phyloP scores from a whole-genome alignment of 2,797 vertebrate species.

The Enteromius radiatus region DNA sequence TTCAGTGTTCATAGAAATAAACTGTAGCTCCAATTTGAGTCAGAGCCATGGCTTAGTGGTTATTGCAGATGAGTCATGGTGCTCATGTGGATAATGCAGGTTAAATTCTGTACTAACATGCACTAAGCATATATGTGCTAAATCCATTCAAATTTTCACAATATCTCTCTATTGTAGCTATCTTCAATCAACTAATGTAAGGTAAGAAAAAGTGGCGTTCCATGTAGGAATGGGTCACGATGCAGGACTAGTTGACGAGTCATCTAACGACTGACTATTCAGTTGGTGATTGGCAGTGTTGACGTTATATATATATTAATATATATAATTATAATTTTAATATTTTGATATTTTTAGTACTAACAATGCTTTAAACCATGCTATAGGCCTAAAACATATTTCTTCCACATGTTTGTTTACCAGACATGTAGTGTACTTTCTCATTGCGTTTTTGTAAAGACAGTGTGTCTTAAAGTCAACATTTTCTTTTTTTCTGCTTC shows the following conservation, averaged over 20 bases:
- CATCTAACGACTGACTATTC: not conserved
- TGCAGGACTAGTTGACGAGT: not conserved
- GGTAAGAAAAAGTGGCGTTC: not conserved
- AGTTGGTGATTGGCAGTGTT: not conserved
- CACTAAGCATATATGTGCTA: too few relatives aligned
- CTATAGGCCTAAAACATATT: not conserved
- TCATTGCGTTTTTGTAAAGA: not conserved
- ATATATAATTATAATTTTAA: not conserved
- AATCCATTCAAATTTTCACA: not conserved
- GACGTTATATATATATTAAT: not conserved
- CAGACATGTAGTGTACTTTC: not conserved
- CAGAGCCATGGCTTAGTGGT: not conserved
- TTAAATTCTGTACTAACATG: not conserved
- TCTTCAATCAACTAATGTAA: not conserved
- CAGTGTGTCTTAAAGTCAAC: not conserved
- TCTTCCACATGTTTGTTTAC: not conserved
- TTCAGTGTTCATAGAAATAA: constrained; percentile 21
- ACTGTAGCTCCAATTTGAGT: not conserved
- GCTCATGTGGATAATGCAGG: not conserved
- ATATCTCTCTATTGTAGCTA: not conserved
- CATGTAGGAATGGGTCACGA: not conserved
- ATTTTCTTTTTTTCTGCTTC: not conserved
- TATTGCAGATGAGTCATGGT: not conserved
- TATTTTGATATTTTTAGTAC: not conserved
- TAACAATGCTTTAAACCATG: not conserved